phyloP scores from a whole-genome alignment of 2,888 invertebrate genomes.

The Vesta saturnalis region DNA sequence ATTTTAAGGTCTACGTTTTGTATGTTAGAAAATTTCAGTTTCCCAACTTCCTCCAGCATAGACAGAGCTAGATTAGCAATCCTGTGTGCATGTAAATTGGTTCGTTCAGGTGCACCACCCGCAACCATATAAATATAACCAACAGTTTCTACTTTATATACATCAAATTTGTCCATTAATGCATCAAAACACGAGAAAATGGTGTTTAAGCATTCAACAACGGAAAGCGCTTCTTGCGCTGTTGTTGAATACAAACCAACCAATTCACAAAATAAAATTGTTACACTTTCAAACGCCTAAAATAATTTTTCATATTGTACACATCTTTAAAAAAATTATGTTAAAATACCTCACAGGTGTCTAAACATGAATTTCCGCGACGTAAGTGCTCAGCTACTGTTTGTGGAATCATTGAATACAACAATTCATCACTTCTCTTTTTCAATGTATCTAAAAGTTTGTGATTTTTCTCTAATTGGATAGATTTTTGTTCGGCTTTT shows the following conservation, averaged over 20 bases:
- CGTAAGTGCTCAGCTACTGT: conserved; percentile 82
- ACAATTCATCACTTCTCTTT: conserved; percentile 80
- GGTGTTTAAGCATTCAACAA: conserved; percentile 83
- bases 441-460: conserved; percentile 85
- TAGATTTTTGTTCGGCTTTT: conserved; percentile 79
- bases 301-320: conserved; percentile 38
- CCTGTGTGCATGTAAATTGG: conserved; percentile 76
- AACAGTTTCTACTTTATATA: conserved; percentile 93
- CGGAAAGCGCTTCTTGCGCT: conserved; percentile 73
- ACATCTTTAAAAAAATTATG: not conserved
- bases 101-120: conserved; percentile 84
- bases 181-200: conserved; percentile 86
- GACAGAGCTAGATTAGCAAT: conserved; percentile 81
- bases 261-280: conserved; percentile 81
- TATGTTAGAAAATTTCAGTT: conserved; percentile 62
- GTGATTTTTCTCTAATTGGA: conserved; percentile 80
- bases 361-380: conserved; percentile 76
- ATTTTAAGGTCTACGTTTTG: conserved; percentile 69
- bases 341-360: conserved; percentile 75
- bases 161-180: conserved; percentile 81
- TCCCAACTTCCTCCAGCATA: conserved; percentile 73
- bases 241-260: conserved; percentile 67
- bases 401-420: conserved; percentile 92
- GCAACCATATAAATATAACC: conserved; percentile 91
- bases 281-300: conserved; percentile 78